Conservation (phyloP, 30 jellyfish, hydroid and myxozoan species). For the Hydra vulgaris region DNA sequence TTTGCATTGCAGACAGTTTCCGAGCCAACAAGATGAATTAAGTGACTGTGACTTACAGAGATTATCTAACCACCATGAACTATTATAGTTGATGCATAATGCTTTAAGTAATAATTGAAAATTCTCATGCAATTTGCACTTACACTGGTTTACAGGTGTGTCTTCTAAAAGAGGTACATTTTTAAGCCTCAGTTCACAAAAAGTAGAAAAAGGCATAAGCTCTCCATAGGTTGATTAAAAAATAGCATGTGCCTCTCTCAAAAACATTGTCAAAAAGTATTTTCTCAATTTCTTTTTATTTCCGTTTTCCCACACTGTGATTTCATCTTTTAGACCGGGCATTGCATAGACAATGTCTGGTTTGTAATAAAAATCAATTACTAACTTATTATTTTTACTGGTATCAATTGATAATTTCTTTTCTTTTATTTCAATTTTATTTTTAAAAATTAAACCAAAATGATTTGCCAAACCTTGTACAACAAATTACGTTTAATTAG, state of each 20-base stretch:
- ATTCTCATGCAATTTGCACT: slow-evolving; percentile 27
- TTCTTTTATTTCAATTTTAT: slow-evolving; percentile 8
- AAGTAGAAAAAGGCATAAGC: slow-evolving; percentile 6
- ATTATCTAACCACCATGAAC: slow-evolving; percentile 14
- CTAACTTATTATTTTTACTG: background rate
- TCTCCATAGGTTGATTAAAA: slow-evolving; percentile 25
- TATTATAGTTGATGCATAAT: slow-evolving; percentile 4
- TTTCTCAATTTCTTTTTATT: slow-evolving; percentile 33
- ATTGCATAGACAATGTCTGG: slow-evolving; percentile 36
- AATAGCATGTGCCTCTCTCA: slow-evolving; percentile 35
- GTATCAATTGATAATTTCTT: background rate
- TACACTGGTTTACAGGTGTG: slow-evolving; percentile 41
- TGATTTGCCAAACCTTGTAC: slow-evolving; percentile 37
- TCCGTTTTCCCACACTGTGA: slow-evolving; percentile 28
- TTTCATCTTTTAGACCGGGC: slow-evolving; percentile 35
- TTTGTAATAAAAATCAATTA: slow-evolving; percentile 24
- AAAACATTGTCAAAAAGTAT: slow-evolving; percentile 33
- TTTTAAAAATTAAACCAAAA: slow-evolving; percentile 7
- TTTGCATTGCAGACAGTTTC: background rate
- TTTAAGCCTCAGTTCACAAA: slow-evolving; percentile 36
- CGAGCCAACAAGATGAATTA: slow-evolving; percentile 34
- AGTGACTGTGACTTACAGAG: slow-evolving; percentile 23
- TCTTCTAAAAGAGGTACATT: slow-evolving; percentile 33
- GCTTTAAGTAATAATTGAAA: slow-evolving; percentile 11
- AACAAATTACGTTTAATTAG: slow-evolving; percentile 18